These are phyloP conservation scores for Falco cherrug DNA, from an alignment of 2,797 vertebrate species.

Conservation along the genomic window DNA sequence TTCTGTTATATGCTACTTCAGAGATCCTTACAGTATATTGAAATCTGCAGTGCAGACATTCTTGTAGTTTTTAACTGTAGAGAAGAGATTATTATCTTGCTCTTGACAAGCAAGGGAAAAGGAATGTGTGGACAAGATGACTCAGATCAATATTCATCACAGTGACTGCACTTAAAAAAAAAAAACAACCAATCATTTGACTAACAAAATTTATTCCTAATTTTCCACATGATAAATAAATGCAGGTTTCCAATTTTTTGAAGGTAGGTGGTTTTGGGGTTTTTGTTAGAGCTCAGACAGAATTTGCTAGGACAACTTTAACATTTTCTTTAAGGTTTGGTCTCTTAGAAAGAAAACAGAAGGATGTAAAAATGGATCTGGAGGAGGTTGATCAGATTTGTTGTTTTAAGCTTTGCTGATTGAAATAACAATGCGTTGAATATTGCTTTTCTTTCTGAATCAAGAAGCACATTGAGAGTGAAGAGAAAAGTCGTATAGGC, in stretches of 20 bases:
- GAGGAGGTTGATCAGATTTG: not conserved
- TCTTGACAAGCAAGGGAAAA: not conserved
- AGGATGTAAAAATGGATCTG: not conserved
- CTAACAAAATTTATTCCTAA: not conserved
- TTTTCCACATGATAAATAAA: not conserved
- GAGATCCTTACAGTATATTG: not conserved
- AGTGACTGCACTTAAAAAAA: not conserved
- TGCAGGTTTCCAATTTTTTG: not conserved
- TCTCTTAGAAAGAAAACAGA: not conserved
- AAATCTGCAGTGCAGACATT: not conserved
- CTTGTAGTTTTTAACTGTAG: not conserved
- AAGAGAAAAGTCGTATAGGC: fast-evolving
- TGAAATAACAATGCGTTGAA: not conserved
- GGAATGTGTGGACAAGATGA: not conserved
- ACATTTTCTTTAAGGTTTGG: not conserved
- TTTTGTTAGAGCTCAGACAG: not conserved
- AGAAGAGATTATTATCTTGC: not conserved
- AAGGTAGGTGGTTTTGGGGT: fast-evolving
- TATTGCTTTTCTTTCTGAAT: not conserved
- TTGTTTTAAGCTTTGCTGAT: not conserved
- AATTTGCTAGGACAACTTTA: not conserved
- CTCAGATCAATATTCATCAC: not conserved
- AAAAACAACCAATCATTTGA: not conserved
- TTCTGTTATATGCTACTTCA: not conserved
- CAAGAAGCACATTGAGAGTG: not conserved